Evolutionary conservation across 1,140 invertebrate species (phyloP).

Genomic region (Drosophila bocki): DNA sequence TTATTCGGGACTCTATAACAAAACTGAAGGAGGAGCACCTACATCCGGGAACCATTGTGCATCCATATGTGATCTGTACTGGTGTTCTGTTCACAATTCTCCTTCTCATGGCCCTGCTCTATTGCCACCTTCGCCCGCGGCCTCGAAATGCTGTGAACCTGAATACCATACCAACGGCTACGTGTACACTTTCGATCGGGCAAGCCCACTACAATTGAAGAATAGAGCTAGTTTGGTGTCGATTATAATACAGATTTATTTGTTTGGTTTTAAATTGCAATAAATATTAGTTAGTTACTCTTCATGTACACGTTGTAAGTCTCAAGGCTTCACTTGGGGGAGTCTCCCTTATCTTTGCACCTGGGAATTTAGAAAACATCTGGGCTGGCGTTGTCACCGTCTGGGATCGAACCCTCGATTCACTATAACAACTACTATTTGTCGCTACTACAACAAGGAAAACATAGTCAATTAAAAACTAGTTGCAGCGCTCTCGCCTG

Average conservation of each 20-base stretch:
- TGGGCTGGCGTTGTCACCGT: conserved; percentile 6
- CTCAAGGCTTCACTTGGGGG: conserved; percentile 64
- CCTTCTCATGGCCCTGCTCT: background rate
- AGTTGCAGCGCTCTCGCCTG: conserved; percentile 31
- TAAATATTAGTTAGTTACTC: conserved; percentile 75
- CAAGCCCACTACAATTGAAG: background rate
- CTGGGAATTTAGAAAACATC: conserved; percentile 49
- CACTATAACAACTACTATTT: conserved; percentile 44
- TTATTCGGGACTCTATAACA: background rate
- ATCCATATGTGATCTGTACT: background rate
- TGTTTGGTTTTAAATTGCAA: conserved; percentile 69
- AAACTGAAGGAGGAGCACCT: background rate
- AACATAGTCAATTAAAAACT: conserved; percentile 65
- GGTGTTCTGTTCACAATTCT: background rate
- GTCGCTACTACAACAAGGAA: conserved; percentile 61
- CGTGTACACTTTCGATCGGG: background rate
- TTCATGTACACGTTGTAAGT: conserved; percentile 73
- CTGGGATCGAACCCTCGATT: conserved; percentile 15
- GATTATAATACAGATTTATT: conserved; percentile 79
- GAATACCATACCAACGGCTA: background rate
- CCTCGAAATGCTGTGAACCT: background rate
- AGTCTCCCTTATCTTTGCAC: conserved; percentile 46
- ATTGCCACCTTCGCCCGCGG: background rate
- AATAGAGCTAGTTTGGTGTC: conserved; percentile 2
- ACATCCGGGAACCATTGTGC: too few species aligned